Percentiles rank a stretch among this genome's conserved stretches.
Evolutionary conservation across 1,140 invertebrate genomes (phyloP).

Genomic region (Rhyzopertha dominica): DNA sequence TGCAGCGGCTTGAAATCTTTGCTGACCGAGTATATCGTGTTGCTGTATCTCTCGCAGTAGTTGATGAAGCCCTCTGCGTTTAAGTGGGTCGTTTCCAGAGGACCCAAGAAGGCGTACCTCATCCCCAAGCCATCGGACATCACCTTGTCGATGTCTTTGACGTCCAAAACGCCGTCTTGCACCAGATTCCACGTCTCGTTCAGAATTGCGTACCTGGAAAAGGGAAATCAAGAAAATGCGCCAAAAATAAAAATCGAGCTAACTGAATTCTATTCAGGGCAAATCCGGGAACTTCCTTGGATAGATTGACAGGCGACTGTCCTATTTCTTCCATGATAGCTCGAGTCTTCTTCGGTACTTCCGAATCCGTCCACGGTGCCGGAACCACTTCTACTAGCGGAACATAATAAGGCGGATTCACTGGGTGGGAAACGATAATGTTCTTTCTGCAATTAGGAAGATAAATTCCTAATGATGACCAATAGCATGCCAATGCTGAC

Average conservation of each 20-base stretch:
- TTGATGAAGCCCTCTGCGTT: slow-evolving; percentile 84
- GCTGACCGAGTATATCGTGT: slow-evolving; percentile 73
- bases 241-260: too few relatives aligned
- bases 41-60: slow-evolving; percentile 70
- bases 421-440: slow-evolving; percentile 76
- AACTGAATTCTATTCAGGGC: slow-evolving; percentile 90
- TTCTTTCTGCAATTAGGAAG: slow-evolving; percentile 31
- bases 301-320: slow-evolving; percentile 81
- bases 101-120: slow-evolving; percentile 91
- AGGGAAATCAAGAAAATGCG: slow-evolving; percentile 21
- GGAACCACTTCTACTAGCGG: slow-evolving; percentile 92
- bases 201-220: slow-evolving; percentile 79
- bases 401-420: slow-evolving; percentile 95
- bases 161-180: slow-evolving; percentile 74
- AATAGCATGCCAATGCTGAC: too few relatives aligned
- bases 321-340: slow-evolving; percentile 83
- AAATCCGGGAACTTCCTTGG: slow-evolving; percentile 87
- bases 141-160: slow-evolving; percentile 86
- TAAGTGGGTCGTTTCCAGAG: slow-evolving; percentile 89
- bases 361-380: slow-evolving; percentile 78
- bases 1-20: slow-evolving; percentile 71
- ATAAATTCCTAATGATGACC: not conserved
- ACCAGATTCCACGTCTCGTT: slow-evolving; percentile 91
- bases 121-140: slow-evolving; percentile 93
- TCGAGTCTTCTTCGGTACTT: slow-evolving; percentile 56